Conservation (phyloP, 1,140 invertebrate genomes). For the Brachionus sp. region DNA sequence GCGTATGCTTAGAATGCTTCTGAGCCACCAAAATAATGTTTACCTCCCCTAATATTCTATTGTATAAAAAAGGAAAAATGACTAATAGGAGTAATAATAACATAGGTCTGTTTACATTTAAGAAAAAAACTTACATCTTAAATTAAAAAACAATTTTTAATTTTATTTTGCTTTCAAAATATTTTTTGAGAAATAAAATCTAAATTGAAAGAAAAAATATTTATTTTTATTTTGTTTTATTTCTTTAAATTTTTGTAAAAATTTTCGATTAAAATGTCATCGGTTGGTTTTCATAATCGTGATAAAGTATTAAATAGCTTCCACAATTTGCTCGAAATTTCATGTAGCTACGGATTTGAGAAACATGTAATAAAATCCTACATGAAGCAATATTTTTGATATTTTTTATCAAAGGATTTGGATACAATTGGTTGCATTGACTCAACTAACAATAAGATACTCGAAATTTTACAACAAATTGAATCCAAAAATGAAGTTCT, state of each 20-base stretch:
- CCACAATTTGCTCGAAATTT: conserved; percentile 4
- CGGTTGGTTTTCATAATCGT: not conserved
- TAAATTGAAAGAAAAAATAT: not conserved
- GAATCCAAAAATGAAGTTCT: conserved; percentile 6
- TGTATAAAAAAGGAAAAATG: too few species aligned
- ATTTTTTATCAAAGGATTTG: not conserved
- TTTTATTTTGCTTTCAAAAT: not conserved
- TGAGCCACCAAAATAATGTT: too few species aligned
- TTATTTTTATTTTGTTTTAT: not conserved
- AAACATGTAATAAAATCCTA: not conserved
- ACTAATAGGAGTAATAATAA: too few species aligned
- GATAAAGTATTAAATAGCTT: not conserved
- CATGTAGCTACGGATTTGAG: not conserved
- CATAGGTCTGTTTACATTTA: too few species aligned
- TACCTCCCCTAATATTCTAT: too few species aligned
- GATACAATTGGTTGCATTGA: not conserved
- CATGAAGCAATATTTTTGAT: not conserved
- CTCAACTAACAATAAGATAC: not conserved
- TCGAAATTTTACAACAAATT: conserved; percentile 3
- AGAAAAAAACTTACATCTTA: not conserved
- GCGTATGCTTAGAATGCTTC: too few species aligned
- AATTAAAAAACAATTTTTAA: not conserved
- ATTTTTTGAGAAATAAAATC: not conserved
- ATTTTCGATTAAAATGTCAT: not conserved
- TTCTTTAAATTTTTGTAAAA: not conserved